phyloP scores from a whole-genome alignment of 2,113 vertebrate genomes.

The Dinomys branickii region DNA sequence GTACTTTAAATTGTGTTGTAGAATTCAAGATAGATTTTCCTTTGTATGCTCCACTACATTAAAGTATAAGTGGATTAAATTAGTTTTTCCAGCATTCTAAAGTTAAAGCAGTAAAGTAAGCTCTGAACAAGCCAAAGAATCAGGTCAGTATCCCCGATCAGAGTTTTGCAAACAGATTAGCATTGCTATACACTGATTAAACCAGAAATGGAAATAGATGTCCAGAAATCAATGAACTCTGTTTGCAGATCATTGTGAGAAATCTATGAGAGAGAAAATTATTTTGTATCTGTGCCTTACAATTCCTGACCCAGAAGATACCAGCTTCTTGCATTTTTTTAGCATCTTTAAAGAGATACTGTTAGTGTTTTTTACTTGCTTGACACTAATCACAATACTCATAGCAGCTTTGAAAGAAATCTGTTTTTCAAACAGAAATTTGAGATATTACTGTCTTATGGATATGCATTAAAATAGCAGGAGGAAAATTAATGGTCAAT shows the following conservation, averaged over 20 bases:
- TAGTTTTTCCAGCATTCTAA: constrained; percentile 21
- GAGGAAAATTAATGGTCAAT: neutral
- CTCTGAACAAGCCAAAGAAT: neutral
- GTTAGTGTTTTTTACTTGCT: neutral
- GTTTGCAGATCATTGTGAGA: constrained; percentile 22
- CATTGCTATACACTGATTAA: constrained; percentile 40
- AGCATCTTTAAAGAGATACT: neutral
- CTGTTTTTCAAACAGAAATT: neutral
- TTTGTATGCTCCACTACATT: constrained; percentile 27
- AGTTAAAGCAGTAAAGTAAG: constrained; percentile 50
- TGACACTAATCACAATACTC: neutral
- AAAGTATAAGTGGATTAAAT: constrained; percentile 62
- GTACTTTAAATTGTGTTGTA: constrained; percentile 25
- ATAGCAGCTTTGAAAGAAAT: neutral
- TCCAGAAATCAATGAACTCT: constrained; percentile 54
- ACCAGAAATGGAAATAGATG: constrained; percentile 23
- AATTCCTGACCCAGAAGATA: neutral
- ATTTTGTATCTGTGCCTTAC: neutral
- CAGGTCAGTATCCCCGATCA: neutral
- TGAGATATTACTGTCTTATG: neutral
- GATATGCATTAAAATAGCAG: neutral
- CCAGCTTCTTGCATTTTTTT: neutral
- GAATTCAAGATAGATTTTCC: constrained; percentile 39
- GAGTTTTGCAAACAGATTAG: constrained; percentile 53
- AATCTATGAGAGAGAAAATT: neutral